Percentiles rank a stretch among this genome's conserved stretches.
phyloP scores from a whole-genome alignment of 2,113 vertebrate genomes.

The Phrynocephalus versicolor region DNA sequence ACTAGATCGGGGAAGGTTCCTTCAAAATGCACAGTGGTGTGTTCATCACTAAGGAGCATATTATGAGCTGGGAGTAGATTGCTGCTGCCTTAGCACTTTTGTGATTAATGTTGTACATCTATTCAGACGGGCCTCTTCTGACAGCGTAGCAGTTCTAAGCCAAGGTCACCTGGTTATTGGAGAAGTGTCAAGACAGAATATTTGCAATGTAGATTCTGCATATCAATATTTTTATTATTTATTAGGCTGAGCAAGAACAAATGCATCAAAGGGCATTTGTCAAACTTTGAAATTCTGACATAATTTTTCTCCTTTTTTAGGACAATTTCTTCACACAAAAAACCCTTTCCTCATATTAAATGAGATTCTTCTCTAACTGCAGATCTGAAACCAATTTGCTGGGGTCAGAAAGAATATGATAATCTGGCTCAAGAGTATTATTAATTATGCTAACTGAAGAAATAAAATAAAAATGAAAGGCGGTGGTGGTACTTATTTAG shows the following conservation, averaged over 20 bases:
- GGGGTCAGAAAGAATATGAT: not conserved
- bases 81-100: not conserved
- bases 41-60: not conserved
- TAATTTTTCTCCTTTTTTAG: slow-evolving; percentile 10
- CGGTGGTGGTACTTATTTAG: rapidly evolving
- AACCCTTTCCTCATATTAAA: not conserved
- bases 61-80: not conserved
- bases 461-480: slow-evolving; percentile 13
- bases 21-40: not conserved
- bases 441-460: not conserved
- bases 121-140: slow-evolving; percentile 5
- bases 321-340: not conserved
- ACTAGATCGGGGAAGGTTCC: not conserved
- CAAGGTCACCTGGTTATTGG: slow-evolving; percentile 27
- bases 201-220: not conserved
- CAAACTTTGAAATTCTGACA: slow-evolving; percentile 13
- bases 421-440: not conserved
- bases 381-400: not conserved
- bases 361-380: not conserved
- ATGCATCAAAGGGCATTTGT: slow-evolving; percentile 21
- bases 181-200: slow-evolving; percentile 29
- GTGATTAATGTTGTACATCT: slow-evolving; percentile 26
- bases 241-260: slow-evolving; percentile 2
- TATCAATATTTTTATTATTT: slow-evolving; percentile 25
- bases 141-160: slow-evolving; percentile 2